phyloP scores from a whole-genome alignment of 2,797 vertebrate genomes.

The Falco concolor region DNA sequence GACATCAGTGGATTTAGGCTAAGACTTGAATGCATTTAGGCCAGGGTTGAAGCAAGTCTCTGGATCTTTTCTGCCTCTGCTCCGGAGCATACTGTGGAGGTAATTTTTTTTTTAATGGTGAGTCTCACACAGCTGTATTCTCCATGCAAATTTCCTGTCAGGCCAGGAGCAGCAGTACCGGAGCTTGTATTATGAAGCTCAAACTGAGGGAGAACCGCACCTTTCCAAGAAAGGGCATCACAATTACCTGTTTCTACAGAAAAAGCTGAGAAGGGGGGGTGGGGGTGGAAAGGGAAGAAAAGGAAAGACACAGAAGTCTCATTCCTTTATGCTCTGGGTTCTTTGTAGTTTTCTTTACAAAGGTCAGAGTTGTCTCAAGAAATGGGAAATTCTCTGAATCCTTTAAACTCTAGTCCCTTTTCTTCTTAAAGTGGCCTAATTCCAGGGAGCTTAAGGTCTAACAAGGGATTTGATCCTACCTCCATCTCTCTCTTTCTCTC shows the following conservation, averaged over 20 bases:
- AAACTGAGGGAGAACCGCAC: neutral
- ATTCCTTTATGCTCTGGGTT: slow-evolving; percentile 1
- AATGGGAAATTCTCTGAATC: slow-evolving; percentile 50
- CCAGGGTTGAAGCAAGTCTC: neutral
- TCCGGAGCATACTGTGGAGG: neutral
- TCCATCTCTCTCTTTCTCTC: neutral
- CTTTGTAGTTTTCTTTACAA: slow-evolving; percentile 47
- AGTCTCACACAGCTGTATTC: neutral
- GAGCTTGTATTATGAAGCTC: neutral
- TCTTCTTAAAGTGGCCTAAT: slow-evolving; percentile 52
- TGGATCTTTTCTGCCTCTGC: neutral
- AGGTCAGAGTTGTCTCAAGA: slow-evolving; percentile 55
- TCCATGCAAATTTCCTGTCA: neutral
- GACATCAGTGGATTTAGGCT: neutral
- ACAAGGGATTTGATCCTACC: slow-evolving; percentile 33
- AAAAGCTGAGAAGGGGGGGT: neutral
- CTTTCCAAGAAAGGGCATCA: slow-evolving; percentile 1
- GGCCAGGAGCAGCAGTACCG: neutral
- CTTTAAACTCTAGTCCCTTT: slow-evolving; percentile 43
- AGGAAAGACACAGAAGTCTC: neutral
- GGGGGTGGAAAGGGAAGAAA: neutral
- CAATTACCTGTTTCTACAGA: slow-evolving; percentile 38
- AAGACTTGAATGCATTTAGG: neutral
- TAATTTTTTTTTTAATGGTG: neutral
- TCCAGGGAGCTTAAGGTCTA: slow-evolving; percentile 48